Evolutionary conservation across 2,797 vertebrate genomes (phyloP).

Genomic region (Malacoraja senta): DNA sequence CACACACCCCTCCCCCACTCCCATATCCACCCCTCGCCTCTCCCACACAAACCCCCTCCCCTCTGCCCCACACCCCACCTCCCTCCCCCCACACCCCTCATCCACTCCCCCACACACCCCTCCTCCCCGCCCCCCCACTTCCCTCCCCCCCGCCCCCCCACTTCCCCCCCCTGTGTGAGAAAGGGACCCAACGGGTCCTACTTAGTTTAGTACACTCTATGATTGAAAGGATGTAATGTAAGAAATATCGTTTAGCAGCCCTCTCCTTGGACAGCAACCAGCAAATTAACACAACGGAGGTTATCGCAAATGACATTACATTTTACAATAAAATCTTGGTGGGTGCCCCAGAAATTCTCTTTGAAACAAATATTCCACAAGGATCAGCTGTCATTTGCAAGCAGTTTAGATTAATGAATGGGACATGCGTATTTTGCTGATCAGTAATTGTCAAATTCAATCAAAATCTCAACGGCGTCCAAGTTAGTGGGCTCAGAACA

Average conservation of each 20-base stretch:
- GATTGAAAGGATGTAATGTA: too few species aligned
- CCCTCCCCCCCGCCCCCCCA: too few species aligned
- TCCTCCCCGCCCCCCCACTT: too few species aligned
- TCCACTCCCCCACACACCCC: too few species aligned
- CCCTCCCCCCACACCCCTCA: too few species aligned
- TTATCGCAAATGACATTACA: neutral
- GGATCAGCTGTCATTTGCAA: neutral
- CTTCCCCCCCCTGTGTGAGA: too few species aligned
- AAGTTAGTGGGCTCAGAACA: neutral
- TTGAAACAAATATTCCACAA: neutral
- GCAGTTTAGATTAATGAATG: neutral
- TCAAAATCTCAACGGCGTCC: neutral
- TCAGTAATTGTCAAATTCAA: neutral
- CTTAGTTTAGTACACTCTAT: too few species aligned
- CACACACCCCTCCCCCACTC: too few species aligned
- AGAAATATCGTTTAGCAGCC: neutral
- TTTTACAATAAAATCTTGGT: neutral
- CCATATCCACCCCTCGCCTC: too few species aligned
- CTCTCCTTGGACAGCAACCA: neutral
- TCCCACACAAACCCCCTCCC: too few species aligned
- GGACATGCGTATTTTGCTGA: neutral
- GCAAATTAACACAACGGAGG: neutral
- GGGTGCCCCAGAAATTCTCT: neutral
- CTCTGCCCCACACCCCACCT: too few species aligned
- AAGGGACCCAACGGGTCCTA: too few species aligned